Conservation (phyloP, 2,888 invertebrate species). For the Calliopum simillimum region DNA sequence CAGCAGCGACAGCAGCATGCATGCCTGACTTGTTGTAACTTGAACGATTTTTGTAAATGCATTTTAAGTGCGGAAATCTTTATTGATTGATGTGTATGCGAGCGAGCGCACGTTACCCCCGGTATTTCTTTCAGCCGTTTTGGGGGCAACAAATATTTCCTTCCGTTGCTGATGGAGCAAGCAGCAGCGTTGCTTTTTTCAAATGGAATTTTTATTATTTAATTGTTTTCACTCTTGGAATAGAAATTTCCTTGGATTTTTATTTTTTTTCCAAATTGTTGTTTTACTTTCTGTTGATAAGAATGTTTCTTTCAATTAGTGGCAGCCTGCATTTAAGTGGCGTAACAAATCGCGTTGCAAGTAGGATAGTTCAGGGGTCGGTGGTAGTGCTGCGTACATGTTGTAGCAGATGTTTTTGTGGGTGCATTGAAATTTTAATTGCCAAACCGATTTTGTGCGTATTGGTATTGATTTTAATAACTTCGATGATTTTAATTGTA, state of each 20-base stretch:
- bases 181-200: neutral
- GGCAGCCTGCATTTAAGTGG: slow-evolving; percentile 7
- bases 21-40: too few species aligned
- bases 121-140: neutral
- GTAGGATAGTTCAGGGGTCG: neutral
- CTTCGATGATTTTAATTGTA: too few species aligned
- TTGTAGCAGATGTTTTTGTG: neutral
- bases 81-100: slow-evolving; percentile 59
- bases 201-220: slow-evolving; percentile 11
- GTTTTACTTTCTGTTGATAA: slow-evolving; percentile 6
- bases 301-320: slow-evolving; percentile 24
- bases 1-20: too few species aligned
- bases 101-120: neutral
- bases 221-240: slow-evolving; percentile 10
- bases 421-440: slow-evolving; percentile 14
- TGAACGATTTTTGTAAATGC: slow-evolving; percentile 36
- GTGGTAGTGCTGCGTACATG: neutral
- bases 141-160: neutral
- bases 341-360: neutral
- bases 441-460: neutral
- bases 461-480: too few species aligned
- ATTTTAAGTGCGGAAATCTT: slow-evolving; percentile 62
- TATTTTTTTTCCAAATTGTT: slow-evolving; percentile 7
- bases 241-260: neutral
- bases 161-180: neutral